Conservation (phyloP, 2,888 invertebrate genomes). For the Mythimna ferrago region DNA sequence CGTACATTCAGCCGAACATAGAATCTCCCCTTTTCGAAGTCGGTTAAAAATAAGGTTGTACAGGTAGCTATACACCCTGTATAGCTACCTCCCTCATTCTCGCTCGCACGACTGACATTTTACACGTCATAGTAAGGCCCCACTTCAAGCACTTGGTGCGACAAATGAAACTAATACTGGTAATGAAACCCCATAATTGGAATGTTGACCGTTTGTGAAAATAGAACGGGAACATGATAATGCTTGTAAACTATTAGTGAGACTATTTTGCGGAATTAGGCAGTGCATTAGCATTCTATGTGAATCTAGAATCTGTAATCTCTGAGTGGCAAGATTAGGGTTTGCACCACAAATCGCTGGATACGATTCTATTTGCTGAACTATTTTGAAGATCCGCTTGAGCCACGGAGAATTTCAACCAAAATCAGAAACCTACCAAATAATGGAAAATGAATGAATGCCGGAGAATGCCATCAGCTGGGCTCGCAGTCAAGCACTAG, state of each 20-base stretch:
- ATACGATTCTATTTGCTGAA: background rate
- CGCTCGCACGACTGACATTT: no score
- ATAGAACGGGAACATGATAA: background rate
- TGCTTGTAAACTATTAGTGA: background rate
- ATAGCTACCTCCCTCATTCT: no score
- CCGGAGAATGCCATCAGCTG: no score
- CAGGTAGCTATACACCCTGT: no score
- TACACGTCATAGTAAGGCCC: no score
- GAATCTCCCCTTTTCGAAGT: no score
- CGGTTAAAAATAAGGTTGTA: no score
- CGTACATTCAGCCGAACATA: no score
- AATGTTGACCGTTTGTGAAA: constrained; percentile 22
- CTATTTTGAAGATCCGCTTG: background rate
- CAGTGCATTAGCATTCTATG: background rate
- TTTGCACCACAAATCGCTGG: background rate
- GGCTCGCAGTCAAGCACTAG: no score
- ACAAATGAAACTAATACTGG: constrained; percentile 37
- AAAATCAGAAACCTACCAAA: no score
- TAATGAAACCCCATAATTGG: constrained; percentile 37
- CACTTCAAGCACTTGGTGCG: constrained; percentile 13
- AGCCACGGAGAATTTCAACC: no score
- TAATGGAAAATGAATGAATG: no score
- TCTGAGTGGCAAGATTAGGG: background rate
- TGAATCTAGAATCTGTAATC: background rate
- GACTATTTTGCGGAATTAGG: background rate